phyloP scores from a whole-genome alignment of 2,888 invertebrate genomes.

The Sialis fuliginosa region DNA sequence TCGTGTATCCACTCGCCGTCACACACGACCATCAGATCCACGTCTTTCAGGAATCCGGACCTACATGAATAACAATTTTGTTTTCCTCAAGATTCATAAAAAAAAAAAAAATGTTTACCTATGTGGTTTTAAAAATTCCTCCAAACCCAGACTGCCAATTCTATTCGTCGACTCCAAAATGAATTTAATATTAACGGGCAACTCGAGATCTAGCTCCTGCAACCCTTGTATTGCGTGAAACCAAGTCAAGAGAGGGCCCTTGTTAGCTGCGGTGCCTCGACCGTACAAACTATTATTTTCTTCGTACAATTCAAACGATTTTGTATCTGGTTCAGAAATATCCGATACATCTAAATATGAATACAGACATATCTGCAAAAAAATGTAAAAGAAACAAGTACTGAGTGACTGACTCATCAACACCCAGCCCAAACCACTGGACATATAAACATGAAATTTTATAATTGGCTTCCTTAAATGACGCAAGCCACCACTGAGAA shows the following conservation, averaged over 20 bases:
- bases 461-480: too few relatives aligned
- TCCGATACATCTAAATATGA: slow-evolving; percentile 25
- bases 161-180: slow-evolving; percentile 26
- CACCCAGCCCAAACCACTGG: too few relatives aligned
- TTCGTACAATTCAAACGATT: slow-evolving; percentile 24
- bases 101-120: too few relatives aligned
- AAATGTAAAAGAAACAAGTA: background rate
- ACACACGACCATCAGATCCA: slow-evolving; percentile 23
- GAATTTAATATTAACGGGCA: slow-evolving; percentile 28
- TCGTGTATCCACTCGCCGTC: slow-evolving; percentile 27
- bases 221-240: slow-evolving; percentile 24
- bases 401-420: too few relatives aligned
- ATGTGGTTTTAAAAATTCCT: slow-evolving; percentile 16
- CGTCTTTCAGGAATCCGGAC: slow-evolving; percentile 17
- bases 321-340: slow-evolving; percentile 21
- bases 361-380: slow-evolving; percentile 21
- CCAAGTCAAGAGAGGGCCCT: slow-evolving; percentile 26
- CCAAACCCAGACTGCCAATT: slow-evolving; percentile 21
- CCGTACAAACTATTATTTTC: slow-evolving; percentile 22
- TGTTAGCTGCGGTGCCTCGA: slow-evolving; percentile 24
- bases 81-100: background rate
- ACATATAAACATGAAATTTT: too few relatives aligned
- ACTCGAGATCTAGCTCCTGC: slow-evolving; percentile 16
- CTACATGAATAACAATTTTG: background rate
- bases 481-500: too few relatives aligned